Evolutionary conservation across 2,888 invertebrate genomes (phyloP), one percentile per base, ranked within the genome.

Genomic region (Metopia argyrocephala): DNA sequence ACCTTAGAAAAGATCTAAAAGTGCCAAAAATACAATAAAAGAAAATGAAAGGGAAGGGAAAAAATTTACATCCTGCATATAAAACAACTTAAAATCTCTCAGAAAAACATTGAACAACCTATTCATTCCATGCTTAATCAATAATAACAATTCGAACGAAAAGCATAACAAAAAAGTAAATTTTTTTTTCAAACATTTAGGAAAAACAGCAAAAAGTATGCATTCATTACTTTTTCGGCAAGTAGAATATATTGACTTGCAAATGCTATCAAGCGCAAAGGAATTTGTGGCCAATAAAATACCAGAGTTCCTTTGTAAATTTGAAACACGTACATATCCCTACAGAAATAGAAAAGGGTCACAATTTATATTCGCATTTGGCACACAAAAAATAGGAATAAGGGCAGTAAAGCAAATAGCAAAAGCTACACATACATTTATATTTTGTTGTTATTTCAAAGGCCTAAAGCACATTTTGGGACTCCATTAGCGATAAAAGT

Each of bases 101-200:
- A 28, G 18, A 52, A 52, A 21, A 3, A 21, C 21, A 15, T 3
- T 15, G 54, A 23, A 54, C 28, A 57, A 57, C 27, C 25, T 18
- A n/a, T 15, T 54, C 38, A 38, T 15, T 1, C 28, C 15, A 23
- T 9, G 21, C 23, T 46, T 62, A 62, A 62, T 62, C 25, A 62
- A 62, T 62, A 25, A 25, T 25, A 18, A 46, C 25, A 46, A 25
- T 54, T 4, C 23, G 25, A 54, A 23, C 12, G n/a, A 12, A 2
- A 23, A 56, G 7, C 7, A 25, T n/a, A 56, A 56, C 38, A 23
- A 45, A 61, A 61, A 45, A 45, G 45, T 45, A 61, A 38, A 61
- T 45, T 6, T 6, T 21, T 23, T 38, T 27, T 38, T 38, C 3
- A 21, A 38, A n/a, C n/a, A n/a, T n/a, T n/a, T n/a, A n/a, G n/a